Conservation (phyloP, 2,888 invertebrate species). For the Malthinus seriepunctatus region DNA sequence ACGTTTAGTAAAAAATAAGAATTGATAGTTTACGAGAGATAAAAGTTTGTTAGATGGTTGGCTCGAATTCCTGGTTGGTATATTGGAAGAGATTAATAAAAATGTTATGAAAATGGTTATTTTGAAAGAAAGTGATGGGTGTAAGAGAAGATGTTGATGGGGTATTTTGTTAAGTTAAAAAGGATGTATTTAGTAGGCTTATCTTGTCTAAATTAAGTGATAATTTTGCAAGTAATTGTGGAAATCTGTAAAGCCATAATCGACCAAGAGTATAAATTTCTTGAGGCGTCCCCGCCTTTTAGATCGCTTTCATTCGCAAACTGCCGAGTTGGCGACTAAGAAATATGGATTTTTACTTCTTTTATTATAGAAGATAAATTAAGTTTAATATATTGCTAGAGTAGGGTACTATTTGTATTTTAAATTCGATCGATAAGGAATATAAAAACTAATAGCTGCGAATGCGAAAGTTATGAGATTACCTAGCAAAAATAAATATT, state of each 20-base stretch:
- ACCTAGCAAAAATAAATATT: slow-evolving; percentile 1
- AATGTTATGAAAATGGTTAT: too few species aligned
- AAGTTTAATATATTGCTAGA: slow-evolving; percentile 21
- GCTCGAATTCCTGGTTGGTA: too few species aligned
- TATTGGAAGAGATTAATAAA: too few species aligned
- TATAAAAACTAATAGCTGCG: slow-evolving; percentile 9
- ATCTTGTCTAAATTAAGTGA: neutral
- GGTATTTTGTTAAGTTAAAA: too few species aligned
- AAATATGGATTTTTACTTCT: slow-evolving; percentile 25
- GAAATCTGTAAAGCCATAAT: slow-evolving; percentile 17
- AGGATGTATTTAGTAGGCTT: too few species aligned
- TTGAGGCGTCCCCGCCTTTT: slow-evolving; percentile 18
- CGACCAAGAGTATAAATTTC: slow-evolving; percentile 22
- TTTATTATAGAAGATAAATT: slow-evolving; percentile 22
- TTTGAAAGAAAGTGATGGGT: too few species aligned
- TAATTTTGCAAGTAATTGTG: slow-evolving; percentile 20
- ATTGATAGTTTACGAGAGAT: too few species aligned
- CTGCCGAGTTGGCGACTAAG: slow-evolving; percentile 22
- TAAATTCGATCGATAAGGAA: slow-evolving; percentile 10
- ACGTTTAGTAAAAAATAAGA: too few species aligned
- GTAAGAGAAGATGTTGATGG: too few species aligned
- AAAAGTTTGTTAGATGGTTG: too few species aligned
- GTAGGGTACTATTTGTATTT: slow-evolving; percentile 20
- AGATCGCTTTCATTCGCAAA: slow-evolving; percentile 25
- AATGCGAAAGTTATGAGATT: slow-evolving; percentile 9